Percentiles rank a stretch among this genome's conserved stretches.
Evolutionary conservation across 2,888 invertebrate genomes (phyloP).

Genomic region (Drosophila heteroneura): DNA sequence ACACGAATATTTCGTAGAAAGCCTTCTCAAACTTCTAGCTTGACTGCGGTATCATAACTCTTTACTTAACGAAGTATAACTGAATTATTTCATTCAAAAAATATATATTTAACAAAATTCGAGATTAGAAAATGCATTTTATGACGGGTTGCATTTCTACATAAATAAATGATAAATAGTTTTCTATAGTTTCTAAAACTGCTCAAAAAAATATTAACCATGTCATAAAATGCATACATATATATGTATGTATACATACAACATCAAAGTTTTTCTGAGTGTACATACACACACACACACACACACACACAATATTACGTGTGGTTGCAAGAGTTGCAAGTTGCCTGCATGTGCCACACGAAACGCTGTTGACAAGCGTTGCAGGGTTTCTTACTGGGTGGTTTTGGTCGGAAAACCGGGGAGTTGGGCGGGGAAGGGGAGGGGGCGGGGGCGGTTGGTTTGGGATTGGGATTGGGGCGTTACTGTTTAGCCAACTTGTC

Average conservation of each 20-base stretch:
- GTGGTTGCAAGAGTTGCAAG: constrained; percentile 52
- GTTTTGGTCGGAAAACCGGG: not conserved
- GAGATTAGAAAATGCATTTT: not conserved
- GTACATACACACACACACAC: constrained; percentile 3
- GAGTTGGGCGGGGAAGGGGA: not conserved
- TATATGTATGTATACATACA: too few relatives aligned
- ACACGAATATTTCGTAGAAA: not conserved
- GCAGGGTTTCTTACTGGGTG: not conserved
- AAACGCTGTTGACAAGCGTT: constrained; percentile 41
- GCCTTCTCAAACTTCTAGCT: not conserved
- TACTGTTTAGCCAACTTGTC: constrained; percentile 72
- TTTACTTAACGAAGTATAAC: not conserved
- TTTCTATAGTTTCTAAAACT: not conserved
- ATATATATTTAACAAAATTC: not conserved
- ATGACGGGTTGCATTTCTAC: not conserved
- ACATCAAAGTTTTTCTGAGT: constrained; percentile 2
- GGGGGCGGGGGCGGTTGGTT: not conserved
- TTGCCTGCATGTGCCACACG: constrained; percentile 35
- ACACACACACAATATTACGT: constrained; percentile 16
- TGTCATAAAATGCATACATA: not conserved
- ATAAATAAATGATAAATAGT: not conserved
- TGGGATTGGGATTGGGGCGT: constrained; percentile 4
- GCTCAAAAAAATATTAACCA: not conserved
- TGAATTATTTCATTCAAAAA: not conserved
- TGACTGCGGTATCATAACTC: not conserved